A percentile compares a stretch with the other conserved stretches of the same genome.
phyloP scores from a whole-genome alignment of 2,797 vertebrate species.

The Mormyrus proboscirostris region DNA sequence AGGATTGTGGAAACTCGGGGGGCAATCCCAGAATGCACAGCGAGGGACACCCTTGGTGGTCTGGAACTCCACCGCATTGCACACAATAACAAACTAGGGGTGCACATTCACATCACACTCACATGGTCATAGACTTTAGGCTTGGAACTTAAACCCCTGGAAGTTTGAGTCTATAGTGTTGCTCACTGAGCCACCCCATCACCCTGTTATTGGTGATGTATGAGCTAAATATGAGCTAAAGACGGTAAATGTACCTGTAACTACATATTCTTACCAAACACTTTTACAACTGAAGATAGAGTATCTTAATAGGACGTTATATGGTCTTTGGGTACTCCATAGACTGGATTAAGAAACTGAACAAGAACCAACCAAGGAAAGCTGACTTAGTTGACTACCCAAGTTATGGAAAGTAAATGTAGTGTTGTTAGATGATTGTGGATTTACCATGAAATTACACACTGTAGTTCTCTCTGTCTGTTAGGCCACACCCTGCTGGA shows the following conservation, averaged over 20 bases:
- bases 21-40: background rate
- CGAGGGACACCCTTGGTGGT: background rate
- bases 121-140: background rate
- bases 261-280: background rate
- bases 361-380: no score
- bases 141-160: background rate
- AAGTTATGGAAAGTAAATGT: background rate
- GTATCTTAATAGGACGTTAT: background rate
- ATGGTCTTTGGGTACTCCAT: background rate
- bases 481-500: slow-evolving; percentile 78
- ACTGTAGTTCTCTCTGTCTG: background rate
- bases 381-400: no score
- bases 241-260: background rate
- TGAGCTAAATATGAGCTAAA: background rate
- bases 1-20: background rate
- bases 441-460: background rate
- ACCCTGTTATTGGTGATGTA: background rate
- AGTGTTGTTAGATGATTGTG: background rate
- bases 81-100: background rate
- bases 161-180: background rate
- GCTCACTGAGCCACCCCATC: background rate
- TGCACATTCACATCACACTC: background rate
- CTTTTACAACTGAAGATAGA: background rate
- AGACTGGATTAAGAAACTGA: no score
- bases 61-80: background rate